phyloP scores from a whole-genome alignment of 2,797 vertebrate genomes.

The Xerus rutilus region DNA sequence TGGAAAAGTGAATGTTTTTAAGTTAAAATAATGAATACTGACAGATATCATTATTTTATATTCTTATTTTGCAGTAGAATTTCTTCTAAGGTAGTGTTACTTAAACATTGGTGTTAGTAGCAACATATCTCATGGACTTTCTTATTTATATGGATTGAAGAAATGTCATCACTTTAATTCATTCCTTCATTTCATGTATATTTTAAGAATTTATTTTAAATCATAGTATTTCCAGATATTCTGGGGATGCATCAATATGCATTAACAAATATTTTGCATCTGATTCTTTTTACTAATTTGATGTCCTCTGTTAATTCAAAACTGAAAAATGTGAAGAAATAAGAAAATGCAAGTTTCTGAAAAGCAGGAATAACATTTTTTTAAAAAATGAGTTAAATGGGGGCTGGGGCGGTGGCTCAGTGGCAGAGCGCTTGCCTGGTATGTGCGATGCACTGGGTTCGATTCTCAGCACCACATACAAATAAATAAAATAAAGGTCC shows the following conservation, averaged over 20 bases:
- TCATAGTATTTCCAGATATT: not conserved
- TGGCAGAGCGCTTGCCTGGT: too few species aligned
- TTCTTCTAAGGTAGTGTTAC: not conserved
- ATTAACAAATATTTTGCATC: not conserved
- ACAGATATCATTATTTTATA: not conserved
- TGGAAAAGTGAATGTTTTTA: conserved; percentile 19
- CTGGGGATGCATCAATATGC: not conserved
- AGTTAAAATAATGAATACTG: not conserved
- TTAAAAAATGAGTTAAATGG: not conserved
- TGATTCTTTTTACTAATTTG: conserved; percentile 16
- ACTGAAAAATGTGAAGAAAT: not conserved
- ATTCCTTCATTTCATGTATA: not conserved
- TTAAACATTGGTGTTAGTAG: conserved; percentile 1
- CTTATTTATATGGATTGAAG: not conserved
- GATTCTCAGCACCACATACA: too few species aligned
- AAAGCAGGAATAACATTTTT: not conserved
- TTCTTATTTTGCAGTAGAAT: conserved; percentile 25
- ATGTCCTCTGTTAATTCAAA: conserved; percentile 26
- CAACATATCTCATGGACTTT: not conserved
- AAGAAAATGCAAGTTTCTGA: not conserved
- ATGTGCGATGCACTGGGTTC: too few species aligned
- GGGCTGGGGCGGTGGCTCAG: too few species aligned
- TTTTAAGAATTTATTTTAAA: conserved; percentile 23
- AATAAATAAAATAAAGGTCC: too few species aligned
- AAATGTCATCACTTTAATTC: not conserved